phyloP scores from a whole-genome alignment of 2,113 vertebrate genomes.

The Cryptomyrus ogoouensis region DNA sequence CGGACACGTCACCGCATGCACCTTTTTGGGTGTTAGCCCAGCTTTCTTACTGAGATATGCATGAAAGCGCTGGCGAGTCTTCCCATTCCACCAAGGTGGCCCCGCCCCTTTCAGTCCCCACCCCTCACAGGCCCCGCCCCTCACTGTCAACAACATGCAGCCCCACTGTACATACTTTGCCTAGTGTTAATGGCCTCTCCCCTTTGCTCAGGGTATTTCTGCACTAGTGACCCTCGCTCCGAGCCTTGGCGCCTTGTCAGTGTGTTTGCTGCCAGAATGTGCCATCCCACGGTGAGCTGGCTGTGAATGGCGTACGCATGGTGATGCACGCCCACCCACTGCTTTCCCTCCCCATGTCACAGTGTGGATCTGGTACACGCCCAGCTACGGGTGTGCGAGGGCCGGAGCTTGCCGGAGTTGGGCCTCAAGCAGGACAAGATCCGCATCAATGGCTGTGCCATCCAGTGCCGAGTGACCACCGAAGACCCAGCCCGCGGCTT shows the following conservation, averaged over 20 bases:
- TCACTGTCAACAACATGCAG: conserved; percentile 1
- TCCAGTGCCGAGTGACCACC: conserved; percentile 72
- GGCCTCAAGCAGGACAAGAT: conserved; percentile 66
- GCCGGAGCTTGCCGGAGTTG: conserved; percentile 61
- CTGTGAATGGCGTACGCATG: neutral
- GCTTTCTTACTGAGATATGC: neutral
- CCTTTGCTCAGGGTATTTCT: neutral
- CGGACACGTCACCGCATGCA: neutral
- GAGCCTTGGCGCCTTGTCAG: neutral
- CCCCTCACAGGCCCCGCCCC: neutral
- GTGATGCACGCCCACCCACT: neutral
- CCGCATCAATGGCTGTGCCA: conserved; percentile 67
- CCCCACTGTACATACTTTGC: conserved; percentile 25
- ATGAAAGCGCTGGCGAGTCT: neutral
- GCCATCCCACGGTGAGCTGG: neutral
- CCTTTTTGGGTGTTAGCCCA: neutral
- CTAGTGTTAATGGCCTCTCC: neutral
- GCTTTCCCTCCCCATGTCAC: neutral
- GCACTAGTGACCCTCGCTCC: neutral
- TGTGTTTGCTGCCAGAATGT: neutral
- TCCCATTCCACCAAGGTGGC: neutral
- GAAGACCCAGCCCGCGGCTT: conserved; percentile 70
- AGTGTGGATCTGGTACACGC: conserved; percentile 74
- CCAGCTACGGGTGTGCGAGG: conserved; percentile 66
- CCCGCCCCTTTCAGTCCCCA: neutral